Base-by-base conservation (phyloP, 2,797 vertebrate species). In the Brachyrhaphis roseni region DNA sequence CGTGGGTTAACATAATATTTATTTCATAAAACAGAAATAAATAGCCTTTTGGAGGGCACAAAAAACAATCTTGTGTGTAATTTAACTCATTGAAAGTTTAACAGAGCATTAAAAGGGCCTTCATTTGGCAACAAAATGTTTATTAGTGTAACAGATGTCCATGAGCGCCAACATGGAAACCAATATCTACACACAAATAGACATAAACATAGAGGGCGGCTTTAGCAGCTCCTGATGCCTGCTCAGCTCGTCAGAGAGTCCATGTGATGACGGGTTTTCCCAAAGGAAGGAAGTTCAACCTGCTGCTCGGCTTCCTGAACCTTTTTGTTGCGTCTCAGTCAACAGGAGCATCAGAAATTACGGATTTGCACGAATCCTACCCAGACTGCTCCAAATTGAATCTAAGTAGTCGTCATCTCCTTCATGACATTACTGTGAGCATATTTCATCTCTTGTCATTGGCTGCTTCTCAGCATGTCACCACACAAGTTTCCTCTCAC, bases 211-310 rank as follows among this genome's bases (percentile, higher is more conserved):
- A 53, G 76, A 79, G 34, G 39, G 31, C 51, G 59, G 59, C 77
- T 74, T 26, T 62, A 72, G 82, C 89, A 74, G 76, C 76, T 88
- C 41, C 72, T 77, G 79, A 72, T 62, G 89, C 91, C 95, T 96
- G 95, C 90, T 95, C 86, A 85, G 88, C 94, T 95, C 95, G 46
- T 96, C 92, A 95, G 88, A 78, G 86, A 79, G 73, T 82, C 90
- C 85, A 79, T 78, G 82, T 78, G 90, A 85, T 82, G 82, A 59
- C 85, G 78, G 81, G 78, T 90, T 90, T 90, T 93, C 93, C 93
- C 90, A 72, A 31, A 95, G 94, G 94, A 95, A 94, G 92, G 85
- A 93, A 91, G 82, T 90, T 85, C 81, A 81, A 88, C 81, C 79
- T 85, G 80, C 74, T 72, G 26, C 81, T 76, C 45, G 78, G 62